Conservation (phyloP, 2,797 vertebrate species). For the Miichthys miiuy region DNA sequence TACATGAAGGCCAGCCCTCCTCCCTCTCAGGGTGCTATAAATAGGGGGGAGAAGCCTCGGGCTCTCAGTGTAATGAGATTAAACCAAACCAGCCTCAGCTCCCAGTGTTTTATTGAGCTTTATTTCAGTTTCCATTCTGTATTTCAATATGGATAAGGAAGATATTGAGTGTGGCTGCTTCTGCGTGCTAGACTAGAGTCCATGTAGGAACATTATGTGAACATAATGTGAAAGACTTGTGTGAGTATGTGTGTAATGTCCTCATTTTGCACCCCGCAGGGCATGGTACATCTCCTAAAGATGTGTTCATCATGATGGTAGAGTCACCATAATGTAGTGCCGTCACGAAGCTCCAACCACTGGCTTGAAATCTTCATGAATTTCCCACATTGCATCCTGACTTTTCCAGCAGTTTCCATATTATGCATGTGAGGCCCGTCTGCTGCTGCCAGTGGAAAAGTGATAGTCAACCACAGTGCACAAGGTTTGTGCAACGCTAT, state of each 20-base stretch:
- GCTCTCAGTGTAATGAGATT: constrained; percentile 85
- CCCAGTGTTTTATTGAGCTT: constrained; percentile 81
- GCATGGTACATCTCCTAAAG: constrained; percentile 66
- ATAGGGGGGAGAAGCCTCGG: constrained; percentile 78
- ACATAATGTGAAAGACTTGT: constrained; percentile 63
- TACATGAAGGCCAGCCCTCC: constrained; percentile 51
- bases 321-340: constrained; percentile 55
- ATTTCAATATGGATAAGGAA: constrained; percentile 71
- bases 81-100: constrained; percentile 82
- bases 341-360: constrained; percentile 45
- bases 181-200: constrained; percentile 46
- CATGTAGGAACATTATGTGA: constrained; percentile 44
- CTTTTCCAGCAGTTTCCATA: constrained; percentile 44
- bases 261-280: constrained; percentile 63
- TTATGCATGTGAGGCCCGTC: constrained; percentile 17
- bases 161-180: constrained; percentile 69
- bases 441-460: constrained; percentile 50
- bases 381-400: constrained; percentile 30
- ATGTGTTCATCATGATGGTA: constrained; percentile 62
- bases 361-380: constrained; percentile 30
- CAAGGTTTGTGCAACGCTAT: constrained; percentile 20
- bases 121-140: constrained; percentile 74
- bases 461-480: constrained; percentile 38
- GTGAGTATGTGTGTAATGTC: constrained; percentile 61
- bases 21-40: constrained; percentile 81